phyloP scores from a whole-genome alignment of 2,888 invertebrate genomes.

The Perizoma affinitatum region DNA sequence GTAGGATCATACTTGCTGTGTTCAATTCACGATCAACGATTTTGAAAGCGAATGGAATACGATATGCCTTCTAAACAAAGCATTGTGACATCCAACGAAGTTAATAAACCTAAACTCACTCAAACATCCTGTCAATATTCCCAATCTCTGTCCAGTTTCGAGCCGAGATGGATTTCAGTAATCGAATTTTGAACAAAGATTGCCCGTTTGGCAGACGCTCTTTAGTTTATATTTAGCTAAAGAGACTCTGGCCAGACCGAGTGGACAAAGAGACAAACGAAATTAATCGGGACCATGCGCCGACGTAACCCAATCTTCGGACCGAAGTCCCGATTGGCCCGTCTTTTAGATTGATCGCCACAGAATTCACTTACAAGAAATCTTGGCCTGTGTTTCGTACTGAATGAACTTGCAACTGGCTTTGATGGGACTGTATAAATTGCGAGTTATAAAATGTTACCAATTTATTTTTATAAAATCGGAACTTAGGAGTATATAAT shows the following conservation, averaged over 20 bases:
- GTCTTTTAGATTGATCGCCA: conserved; percentile 62
- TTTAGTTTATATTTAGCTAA: conserved; percentile 63
- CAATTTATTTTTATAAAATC: too few relatives aligned
- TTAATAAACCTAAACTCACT: too few relatives aligned
- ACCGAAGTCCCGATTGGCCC: conserved; percentile 36
- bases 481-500: too few relatives aligned
- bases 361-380: conserved; percentile 32
- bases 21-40: too few relatives aligned
- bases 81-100: too few relatives aligned
- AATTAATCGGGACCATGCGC: conserved; percentile 78
- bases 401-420: neutral
- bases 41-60: too few relatives aligned
- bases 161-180: conserved; percentile 60
- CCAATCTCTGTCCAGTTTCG: conserved; percentile 27
- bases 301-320: conserved; percentile 71
- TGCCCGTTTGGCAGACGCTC: conserved; percentile 64
- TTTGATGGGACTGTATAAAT: conserved; percentile 1
- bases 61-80: too few relatives aligned
- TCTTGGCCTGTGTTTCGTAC: conserved; percentile 11
- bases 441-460: too few relatives aligned
- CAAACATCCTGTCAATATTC: conserved; percentile 7
- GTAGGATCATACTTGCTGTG: too few relatives aligned
- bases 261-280: conserved; percentile 78
- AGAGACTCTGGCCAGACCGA: conserved; percentile 43
- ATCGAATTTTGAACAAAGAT: conserved; percentile 72